Conservation (phyloP, 2,888 invertebrate species). For the Lasioglossum oenotherae region DNA sequence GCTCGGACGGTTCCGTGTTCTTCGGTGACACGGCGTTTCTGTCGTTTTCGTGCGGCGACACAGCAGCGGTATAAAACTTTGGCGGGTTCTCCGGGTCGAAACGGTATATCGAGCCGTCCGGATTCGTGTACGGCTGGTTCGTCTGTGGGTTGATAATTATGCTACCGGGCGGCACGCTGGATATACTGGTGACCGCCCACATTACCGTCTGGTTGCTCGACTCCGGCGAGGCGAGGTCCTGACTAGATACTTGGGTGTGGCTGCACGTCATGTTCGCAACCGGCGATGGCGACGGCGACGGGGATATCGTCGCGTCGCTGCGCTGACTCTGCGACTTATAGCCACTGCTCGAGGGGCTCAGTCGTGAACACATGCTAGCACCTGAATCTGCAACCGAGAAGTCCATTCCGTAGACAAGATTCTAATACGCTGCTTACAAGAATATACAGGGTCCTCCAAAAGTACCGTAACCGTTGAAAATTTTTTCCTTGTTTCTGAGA, state of each 20-base stretch:
- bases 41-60: conserved; percentile 55
- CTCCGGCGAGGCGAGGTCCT: conserved; percentile 77
- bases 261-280: conserved; percentile 79
- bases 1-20: conserved; percentile 57
- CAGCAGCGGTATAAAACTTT: conserved; percentile 74
- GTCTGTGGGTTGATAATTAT: conserved; percentile 95
- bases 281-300: conserved; percentile 81
- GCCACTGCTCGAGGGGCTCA: conserved; percentile 91
- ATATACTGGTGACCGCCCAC: conserved; percentile 95
- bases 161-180: conserved; percentile 94
- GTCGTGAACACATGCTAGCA: conserved; percentile 88
- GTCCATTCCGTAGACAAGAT: conserved; percentile 1
- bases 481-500: too few relatives aligned
- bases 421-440: too few relatives aligned
- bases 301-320: conserved; percentile 83
- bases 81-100: conserved; percentile 91
- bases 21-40: conserved; percentile 41
- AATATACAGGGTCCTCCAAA: too few relatives aligned
- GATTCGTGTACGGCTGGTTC: conserved; percentile 90
- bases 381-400: conserved; percentile 85
- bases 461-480: too few relatives aligned
- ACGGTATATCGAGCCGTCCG: conserved; percentile 91
- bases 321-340: conserved; percentile 91
- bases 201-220: conserved; percentile 86
- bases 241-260: conserved; percentile 82